Conservation (phyloP, 2,888 invertebrate species). For the Macropis europaea region DNA sequence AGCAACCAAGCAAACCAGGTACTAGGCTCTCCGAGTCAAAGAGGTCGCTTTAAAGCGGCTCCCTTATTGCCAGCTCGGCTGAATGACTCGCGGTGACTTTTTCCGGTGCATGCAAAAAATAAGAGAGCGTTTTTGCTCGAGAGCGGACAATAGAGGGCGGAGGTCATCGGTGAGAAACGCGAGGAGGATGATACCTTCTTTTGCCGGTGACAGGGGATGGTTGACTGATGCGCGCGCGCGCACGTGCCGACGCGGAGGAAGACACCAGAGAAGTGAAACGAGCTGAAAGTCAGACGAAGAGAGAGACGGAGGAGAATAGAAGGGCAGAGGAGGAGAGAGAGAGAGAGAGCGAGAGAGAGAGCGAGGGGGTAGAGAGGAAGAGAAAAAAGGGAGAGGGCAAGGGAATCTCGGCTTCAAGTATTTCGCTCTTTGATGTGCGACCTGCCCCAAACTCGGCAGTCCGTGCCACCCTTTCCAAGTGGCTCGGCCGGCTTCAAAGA, state of each 20-base stretch:
- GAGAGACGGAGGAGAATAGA: not conserved
- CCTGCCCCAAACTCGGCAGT: slow-evolving; percentile 72
- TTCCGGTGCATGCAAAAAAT: slow-evolving; percentile 63
- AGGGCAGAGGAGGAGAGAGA: slow-evolving; percentile 14
- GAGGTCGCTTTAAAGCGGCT: slow-evolving; percentile 37
- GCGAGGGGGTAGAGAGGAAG: slow-evolving; percentile 30
- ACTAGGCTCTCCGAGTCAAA: slow-evolving; percentile 7
- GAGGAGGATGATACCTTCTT: slow-evolving; percentile 35
- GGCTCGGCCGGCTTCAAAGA: slow-evolving; percentile 71
- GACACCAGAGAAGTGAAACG: too few species aligned
- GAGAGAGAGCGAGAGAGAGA: not conserved
- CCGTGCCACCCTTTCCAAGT: slow-evolving; percentile 63
- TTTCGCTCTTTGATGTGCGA: slow-evolving; percentile 78
- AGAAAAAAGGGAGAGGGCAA: slow-evolving; percentile 21
- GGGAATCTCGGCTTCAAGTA: slow-evolving; percentile 77
- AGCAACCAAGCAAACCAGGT: not conserved
- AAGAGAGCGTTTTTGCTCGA: slow-evolving; percentile 73
- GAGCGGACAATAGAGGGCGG: slow-evolving; percentile 74
- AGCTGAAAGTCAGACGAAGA: too few species aligned
- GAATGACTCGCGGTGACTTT: slow-evolving; percentile 59
- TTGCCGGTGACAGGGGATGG: not conserved
- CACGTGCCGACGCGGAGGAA: not conserved
- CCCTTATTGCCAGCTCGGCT: slow-evolving; percentile 35
- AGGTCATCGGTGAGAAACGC: slow-evolving; percentile 70
- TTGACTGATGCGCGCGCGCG: not conserved